Conservation (phyloP, 1,140 invertebrate genomes). For the Phortica variegata region DNA sequence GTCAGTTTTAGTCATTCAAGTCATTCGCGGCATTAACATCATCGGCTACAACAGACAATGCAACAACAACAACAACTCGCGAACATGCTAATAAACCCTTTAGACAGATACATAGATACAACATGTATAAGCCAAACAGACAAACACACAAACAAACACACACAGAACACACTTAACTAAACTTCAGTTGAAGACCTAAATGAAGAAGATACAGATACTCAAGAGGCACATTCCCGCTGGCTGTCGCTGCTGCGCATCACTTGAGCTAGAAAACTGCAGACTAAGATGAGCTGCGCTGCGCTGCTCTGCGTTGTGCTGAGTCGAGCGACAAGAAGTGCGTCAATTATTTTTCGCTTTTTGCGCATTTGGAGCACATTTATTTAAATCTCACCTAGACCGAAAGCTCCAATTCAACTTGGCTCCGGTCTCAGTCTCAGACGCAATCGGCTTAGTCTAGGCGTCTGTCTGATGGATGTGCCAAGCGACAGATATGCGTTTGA, state of each 20-base stretch:
- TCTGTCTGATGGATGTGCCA: constrained; percentile 28
- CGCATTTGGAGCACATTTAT: constrained; percentile 53
- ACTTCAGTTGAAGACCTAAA: too few relatives aligned
- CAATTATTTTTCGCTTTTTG: constrained; percentile 53
- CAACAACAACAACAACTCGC: too few relatives aligned
- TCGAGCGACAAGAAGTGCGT: constrained; percentile 24
- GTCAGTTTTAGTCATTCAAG: constrained; percentile 15
- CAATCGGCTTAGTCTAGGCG: constrained; percentile 7
- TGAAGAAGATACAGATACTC: too few relatives aligned
- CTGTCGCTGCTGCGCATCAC: neutral
- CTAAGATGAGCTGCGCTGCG: too few relatives aligned
- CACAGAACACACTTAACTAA: too few relatives aligned
- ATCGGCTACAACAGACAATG: too few relatives aligned
- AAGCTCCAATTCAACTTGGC: too few relatives aligned
- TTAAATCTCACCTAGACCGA: constrained; percentile 43
- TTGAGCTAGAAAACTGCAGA: too few relatives aligned
- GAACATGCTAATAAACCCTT: constrained; percentile 40
- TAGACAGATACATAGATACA: constrained; percentile 8
- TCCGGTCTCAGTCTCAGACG: too few relatives aligned
- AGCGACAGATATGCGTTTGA: too few relatives aligned
- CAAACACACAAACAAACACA: neutral
- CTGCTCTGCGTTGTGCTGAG: too few relatives aligned
- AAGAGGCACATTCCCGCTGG: neutral
- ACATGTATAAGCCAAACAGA: constrained; percentile 16
- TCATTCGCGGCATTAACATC: too few relatives aligned